Percentiles rank a stretch among this genome's conserved stretches.
phyloP scores from a whole-genome alignment of 2,113 vertebrate genomes.

The Taurulus bubalis region DNA sequence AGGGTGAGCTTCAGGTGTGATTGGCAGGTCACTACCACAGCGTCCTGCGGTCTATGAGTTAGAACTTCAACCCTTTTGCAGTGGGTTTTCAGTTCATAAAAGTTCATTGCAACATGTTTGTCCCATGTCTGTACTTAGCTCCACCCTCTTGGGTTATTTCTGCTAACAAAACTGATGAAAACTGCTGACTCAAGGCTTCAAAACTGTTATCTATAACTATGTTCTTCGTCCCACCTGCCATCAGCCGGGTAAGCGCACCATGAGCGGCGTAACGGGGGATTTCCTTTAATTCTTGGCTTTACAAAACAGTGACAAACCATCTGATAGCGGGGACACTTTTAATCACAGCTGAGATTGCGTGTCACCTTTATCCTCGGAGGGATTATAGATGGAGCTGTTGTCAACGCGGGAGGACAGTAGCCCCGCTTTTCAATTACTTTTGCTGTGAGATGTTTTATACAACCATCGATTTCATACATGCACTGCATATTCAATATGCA shows the following conservation, averaged over 20 bases:
- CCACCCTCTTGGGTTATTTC: too few species aligned
- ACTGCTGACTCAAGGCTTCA: not conserved
- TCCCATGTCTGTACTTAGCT: too few species aligned
- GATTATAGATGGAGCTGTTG: conserved; percentile 31
- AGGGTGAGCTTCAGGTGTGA: not conserved
- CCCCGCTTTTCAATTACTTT: conserved; percentile 30
- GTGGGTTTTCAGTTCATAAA: not conserved
- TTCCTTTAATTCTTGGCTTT: conserved; percentile 17
- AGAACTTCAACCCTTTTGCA: too few species aligned
- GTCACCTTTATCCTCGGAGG: conserved; percentile 31
- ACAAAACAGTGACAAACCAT: conserved; percentile 7
- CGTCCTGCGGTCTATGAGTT: too few species aligned
- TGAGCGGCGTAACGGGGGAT: not conserved
- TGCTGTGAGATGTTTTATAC: conserved; percentile 19
- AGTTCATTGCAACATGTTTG: not conserved
- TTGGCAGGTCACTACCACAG: not conserved
- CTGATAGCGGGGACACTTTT: conserved; percentile 13
- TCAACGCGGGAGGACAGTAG: conserved; percentile 11
- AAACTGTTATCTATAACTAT: not conserved
- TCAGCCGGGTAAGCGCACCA: not conserved
- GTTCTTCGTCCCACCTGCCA: not conserved
- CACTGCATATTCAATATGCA: conserved; percentile 11
- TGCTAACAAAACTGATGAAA: not conserved
- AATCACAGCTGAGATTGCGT: conserved; percentile 45
- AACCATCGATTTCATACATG: conserved; percentile 12